These are phyloP conservation scores for Probosciger aterrimus DNA, from an alignment of 2,113 vertebrate species.

Conservation along the genomic window DNA sequence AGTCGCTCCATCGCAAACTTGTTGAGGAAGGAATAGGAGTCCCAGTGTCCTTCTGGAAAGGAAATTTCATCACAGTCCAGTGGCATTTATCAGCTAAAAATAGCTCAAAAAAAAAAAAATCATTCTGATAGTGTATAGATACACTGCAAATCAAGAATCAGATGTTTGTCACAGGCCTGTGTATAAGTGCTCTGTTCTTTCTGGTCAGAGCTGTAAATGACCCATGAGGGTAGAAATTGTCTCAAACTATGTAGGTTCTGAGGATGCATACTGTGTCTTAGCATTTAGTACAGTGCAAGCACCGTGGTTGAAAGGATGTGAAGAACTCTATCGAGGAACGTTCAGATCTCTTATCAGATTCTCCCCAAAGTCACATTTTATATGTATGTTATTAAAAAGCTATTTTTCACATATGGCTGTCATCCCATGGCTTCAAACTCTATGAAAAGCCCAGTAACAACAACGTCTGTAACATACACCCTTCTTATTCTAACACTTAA, in stretches of 20 bases:
- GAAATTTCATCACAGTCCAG: background rate
- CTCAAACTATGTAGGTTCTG: background rate
- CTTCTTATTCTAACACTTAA: background rate
- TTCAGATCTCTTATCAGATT: background rate
- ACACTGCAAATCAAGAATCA: background rate
- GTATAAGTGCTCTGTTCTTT: background rate
- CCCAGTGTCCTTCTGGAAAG: background rate
- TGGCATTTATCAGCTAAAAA: background rate
- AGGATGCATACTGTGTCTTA: background rate
- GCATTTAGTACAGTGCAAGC: background rate
- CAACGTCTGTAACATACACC: background rate
- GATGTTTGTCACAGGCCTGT: background rate
- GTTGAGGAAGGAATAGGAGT: background rate
- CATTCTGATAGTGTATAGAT: background rate
- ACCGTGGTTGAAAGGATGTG: background rate
- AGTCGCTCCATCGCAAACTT: background rate
- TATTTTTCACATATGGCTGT: constrained; percentile 26
- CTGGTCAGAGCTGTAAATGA: background rate
- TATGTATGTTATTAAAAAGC: background rate
- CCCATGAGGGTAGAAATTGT: background rate
- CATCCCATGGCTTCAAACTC: background rate
- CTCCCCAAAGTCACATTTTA: background rate
- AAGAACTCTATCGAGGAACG: background rate
- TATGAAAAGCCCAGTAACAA: background rate
- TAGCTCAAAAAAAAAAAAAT: background rate